Evolutionary conservation across 2,113 vertebrate species (phyloP).

Genomic region (Cichladusa arquata): DNA sequence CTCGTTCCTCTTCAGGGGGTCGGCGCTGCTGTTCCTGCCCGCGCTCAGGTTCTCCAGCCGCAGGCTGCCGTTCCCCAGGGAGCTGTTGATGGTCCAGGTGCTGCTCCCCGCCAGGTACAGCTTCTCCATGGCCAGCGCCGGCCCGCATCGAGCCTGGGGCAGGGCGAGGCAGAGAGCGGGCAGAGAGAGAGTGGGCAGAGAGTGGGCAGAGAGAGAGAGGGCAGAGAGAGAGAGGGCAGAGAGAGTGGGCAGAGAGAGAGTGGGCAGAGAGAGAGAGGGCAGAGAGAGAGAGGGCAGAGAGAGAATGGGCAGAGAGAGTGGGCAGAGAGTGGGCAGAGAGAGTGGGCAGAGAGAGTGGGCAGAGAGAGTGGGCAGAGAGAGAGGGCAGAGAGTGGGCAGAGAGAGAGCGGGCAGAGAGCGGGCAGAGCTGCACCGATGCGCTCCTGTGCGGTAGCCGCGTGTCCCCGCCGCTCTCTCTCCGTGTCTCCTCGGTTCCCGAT

Average conservation of each 20-base stretch:
- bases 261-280: neutral
- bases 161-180: neutral
- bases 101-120: neutral
- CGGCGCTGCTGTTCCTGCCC: slow-evolving; percentile 75
- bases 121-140: slow-evolving; percentile 55
- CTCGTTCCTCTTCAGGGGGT: slow-evolving; percentile 87
- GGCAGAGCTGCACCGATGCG: neutral
- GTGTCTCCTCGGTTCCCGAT: neutral
- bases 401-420: neutral
- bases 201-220: fast-evolving
- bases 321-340: neutral
- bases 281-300: neutral
- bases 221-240: neutral
- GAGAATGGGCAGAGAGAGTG: neutral
- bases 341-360: no score
- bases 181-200: neutral
- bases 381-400: neutral
- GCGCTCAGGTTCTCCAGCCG: slow-evolving; percentile 53
- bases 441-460: fast-evolving
- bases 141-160: neutral
- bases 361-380: neutral
- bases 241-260: neutral
- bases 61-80: slow-evolving; percentile 72
- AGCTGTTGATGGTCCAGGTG: slow-evolving; percentile 64
- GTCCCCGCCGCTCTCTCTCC: neutral